Evolutionary conservation across 1,140 invertebrate genomes (phyloP), one percentile per base, ranked within the genome.

Genomic region (Ladona fulva): DNA sequence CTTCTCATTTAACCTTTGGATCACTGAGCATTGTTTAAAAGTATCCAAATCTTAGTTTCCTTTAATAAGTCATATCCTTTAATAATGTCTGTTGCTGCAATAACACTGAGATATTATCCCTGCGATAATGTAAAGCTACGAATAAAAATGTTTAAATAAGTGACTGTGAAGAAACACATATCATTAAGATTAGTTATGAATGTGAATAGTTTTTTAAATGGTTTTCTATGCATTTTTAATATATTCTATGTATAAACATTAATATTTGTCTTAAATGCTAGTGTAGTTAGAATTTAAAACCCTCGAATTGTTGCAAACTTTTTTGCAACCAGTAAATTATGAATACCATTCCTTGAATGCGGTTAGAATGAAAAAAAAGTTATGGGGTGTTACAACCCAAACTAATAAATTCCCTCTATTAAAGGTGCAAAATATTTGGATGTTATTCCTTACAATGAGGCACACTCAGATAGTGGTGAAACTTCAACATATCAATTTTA

Each of bases 201-300:
- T 66, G 52, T 66, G 16, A 66, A 66, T 66, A 66, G 52, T 66
- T 66, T 66, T 66, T 66, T 66, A 66, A 66, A 66, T 66, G 52
- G 52, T 66, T 66, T 66, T 66, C 52, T 66, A 66, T 66, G n/a
- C 52, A 66, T 66, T 66, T 66, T 66, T 66, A 66, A 66, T 66
- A 66, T 66, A 66, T 66, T 66, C 52, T 66, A 66, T 66, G 52
- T 66, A 66, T 6, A 6, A 66, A 66, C 14, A 66, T 66, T 66
- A 66, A 66, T 66, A 66, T 66, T 66, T 66, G 52, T 66, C 52
- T 66, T 66, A 19, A 66, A 66, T 66, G 52, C 52, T 6, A 66
- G n/a, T 22, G 5, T 66, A 66, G 52, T 66, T 66, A 66, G 52
- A 19, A 66, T 19, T 19, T 22, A 12, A 66, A 66, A 66, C 52